Percentiles rank a stretch among this genome's conserved stretches.
phyloP scores from a whole-genome alignment of 2,888 invertebrate genomes.

The Morpho helenor region DNA sequence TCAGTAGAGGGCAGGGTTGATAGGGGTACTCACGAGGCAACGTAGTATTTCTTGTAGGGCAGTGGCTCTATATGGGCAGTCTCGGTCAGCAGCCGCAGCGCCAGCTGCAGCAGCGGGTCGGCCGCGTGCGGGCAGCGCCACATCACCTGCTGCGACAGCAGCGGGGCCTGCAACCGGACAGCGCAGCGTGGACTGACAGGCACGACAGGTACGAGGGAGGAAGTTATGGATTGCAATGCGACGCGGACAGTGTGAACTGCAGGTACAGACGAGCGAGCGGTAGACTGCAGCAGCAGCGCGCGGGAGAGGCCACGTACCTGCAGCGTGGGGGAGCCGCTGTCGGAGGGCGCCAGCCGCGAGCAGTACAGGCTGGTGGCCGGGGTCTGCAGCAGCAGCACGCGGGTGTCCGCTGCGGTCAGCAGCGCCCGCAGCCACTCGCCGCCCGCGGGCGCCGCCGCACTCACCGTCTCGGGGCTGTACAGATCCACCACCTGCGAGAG shows the following conservation, averaged over 20 bases:
- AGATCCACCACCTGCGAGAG: constrained; percentile 49
- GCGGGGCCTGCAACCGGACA: constrained; percentile 31
- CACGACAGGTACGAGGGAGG: constrained; percentile 12
- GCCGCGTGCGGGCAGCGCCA: constrained; percentile 45
- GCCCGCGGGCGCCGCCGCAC: constrained; percentile 32
- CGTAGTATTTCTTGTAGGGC: constrained; percentile 50
- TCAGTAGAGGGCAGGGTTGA: too few relatives aligned
- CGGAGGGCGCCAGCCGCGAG: constrained; percentile 4
- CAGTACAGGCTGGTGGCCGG: constrained; percentile 37
- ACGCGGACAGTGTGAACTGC: too few relatives aligned
- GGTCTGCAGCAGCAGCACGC: constrained; percentile 56
- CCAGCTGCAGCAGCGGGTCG: constrained; percentile 49
- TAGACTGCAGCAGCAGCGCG: too few relatives aligned
- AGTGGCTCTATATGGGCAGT: constrained; percentile 24
- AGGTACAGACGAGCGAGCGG: too few relatives aligned
- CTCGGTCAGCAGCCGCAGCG: constrained; percentile 45
- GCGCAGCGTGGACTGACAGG: constrained; percentile 12
- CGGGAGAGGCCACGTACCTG: too few relatives aligned
- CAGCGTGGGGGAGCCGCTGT: not conserved
- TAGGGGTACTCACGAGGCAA: constrained; percentile 48
- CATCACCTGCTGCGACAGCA: constrained; percentile 39
- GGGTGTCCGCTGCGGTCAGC: constrained; percentile 27
- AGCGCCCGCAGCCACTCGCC: constrained; percentile 37
- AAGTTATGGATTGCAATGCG: too few relatives aligned
- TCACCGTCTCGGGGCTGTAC: constrained; percentile 33